phyloP scores from a whole-genome alignment of 1,140 invertebrate species.

The Drosophila persimilis region DNA sequence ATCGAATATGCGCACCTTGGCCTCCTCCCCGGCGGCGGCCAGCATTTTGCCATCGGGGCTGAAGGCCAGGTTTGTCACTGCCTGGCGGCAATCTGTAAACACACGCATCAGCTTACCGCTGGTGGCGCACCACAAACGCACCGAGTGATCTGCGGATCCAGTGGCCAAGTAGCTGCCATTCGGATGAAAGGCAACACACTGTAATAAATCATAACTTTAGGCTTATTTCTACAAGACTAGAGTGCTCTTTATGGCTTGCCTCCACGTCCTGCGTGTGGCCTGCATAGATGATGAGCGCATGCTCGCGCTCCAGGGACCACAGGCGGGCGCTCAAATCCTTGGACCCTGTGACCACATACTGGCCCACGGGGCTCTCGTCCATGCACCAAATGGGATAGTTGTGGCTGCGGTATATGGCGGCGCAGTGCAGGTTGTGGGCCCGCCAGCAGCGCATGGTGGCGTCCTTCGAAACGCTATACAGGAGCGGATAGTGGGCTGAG shows the following conservation, averaged over 20 bases:
- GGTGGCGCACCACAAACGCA: conserved; percentile 88
- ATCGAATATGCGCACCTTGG: conserved; percentile 86
- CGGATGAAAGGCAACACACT: conserved; percentile 91
- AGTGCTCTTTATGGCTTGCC: conserved; percentile 79
- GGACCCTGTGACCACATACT: conserved; percentile 92
- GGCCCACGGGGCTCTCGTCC: conserved; percentile 88
- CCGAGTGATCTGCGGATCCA: conserved; percentile 89
- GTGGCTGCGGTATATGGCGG: conserved; percentile 90
- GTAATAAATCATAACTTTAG: not conserved
- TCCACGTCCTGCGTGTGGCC: conserved; percentile 94
- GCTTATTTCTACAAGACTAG: not conserved
- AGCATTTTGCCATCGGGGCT: conserved; percentile 91
- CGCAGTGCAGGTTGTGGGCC: conserved; percentile 87
- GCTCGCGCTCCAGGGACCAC: conserved; percentile 92
- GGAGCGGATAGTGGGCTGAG: conserved; percentile 84
- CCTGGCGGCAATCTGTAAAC: conserved; percentile 90
- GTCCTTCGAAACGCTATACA: conserved; percentile 91
- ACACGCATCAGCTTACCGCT: conserved; percentile 88
- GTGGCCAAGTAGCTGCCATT: conserved; percentile 92
- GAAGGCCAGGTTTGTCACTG: conserved; percentile 90
- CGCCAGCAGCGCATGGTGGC: conserved; percentile 89
- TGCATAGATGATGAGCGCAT: conserved; percentile 91
- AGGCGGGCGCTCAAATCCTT: conserved; percentile 92
- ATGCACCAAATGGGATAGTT: conserved; percentile 94
- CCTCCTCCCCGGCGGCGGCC: conserved; percentile 88